phyloP scores from a whole-genome alignment of 1,140 invertebrate species.

The Euglossa dilemma region DNA sequence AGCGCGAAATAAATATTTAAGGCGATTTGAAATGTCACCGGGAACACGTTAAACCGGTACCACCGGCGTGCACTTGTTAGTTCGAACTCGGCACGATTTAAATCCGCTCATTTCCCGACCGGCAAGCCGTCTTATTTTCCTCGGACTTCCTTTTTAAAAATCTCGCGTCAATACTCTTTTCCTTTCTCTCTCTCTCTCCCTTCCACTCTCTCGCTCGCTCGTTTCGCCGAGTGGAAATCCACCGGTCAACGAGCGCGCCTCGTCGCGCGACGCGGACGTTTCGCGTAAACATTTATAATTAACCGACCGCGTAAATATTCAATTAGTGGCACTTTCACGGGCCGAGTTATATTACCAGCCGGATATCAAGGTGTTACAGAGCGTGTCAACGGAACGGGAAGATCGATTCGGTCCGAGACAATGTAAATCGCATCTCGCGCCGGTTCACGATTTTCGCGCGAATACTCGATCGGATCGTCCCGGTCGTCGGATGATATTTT shows the following conservation, averaged over 20 bases:
- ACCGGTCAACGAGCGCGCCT: background rate
- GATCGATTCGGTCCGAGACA: background rate
- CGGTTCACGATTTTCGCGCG: background rate
- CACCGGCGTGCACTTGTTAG: background rate
- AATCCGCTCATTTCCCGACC: constrained; percentile 25
- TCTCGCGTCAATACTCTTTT: background rate
- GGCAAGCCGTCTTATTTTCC: constrained; percentile 19
- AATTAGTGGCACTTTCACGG: background rate
- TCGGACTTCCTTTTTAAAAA: background rate
- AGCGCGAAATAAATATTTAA: constrained; percentile 46
- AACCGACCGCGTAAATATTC: constrained; percentile 4
- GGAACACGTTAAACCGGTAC: constrained; percentile 46
- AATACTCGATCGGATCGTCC: too few relatives aligned
- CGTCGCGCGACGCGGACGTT: background rate
- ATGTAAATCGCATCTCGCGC: too few relatives aligned
- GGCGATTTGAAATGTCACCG: constrained; percentile 35
- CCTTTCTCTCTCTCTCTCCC: background rate
- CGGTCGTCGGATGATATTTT: too few relatives aligned
- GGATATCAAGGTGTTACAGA: background rate
- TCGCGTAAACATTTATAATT: background rate
- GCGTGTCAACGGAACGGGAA: background rate
- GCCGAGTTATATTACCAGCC: background rate
- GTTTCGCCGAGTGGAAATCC: background rate
- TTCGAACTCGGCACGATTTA: constrained; percentile 13
- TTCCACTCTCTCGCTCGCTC: background rate